Evolutionary conservation across 2,888 invertebrate genomes (phyloP), one percentile per base, ranked within the genome.

Genomic region (Agriotes lineatus): DNA sequence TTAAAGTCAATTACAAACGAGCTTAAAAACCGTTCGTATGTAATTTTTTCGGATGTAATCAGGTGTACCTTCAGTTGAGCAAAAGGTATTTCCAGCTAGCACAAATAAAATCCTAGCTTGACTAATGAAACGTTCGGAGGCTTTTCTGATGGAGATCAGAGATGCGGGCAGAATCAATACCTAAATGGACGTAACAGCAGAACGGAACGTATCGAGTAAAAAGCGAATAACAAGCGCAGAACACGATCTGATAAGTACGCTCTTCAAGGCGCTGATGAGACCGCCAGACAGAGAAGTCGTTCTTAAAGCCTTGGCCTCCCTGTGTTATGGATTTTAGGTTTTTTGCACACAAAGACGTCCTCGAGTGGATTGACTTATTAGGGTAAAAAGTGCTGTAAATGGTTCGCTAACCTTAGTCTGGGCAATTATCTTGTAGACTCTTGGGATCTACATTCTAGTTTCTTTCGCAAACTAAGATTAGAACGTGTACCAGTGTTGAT

Each of bases 231-330:
- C 75, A 76, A 77, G 72, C 77, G 74, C 70, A 72, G 72, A 78
- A 77, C 77, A 78, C 75, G 76, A 78, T 78, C 78, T 78, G 79
- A 78, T 78, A 78, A 79, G 78, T 75, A 75, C 72, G 73, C 73
- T 71, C 72, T 75, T 74, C 69, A 73, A 72, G 69, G 72, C 71
- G 74, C 72, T 74, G 76, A 76, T 76, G 75, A 72, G 73, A 69
- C 74, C 67, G 73, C 71, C 72, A 76, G 72, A 71, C 74, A 71
- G 71, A 58, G 50, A 58, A 66, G 58, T 58, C 58, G 57, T 39
- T 62, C 62, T 58, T 37, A 61, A 67, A 61, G 61, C 30, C 54
- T 33, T 30, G 9, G 44, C 25, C 37, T 25, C 48, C 54, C 57
- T 22, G 10, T 54, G 44, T 44, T 67, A 54, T 67, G 45, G 56